Percentiles rank a stretch among this genome's conserved stretches.
These are phyloP conservation scores for Mycalesis mineus DNA, from an alignment of 2,888 invertebrate species.

Conservation along the genomic window DNA sequence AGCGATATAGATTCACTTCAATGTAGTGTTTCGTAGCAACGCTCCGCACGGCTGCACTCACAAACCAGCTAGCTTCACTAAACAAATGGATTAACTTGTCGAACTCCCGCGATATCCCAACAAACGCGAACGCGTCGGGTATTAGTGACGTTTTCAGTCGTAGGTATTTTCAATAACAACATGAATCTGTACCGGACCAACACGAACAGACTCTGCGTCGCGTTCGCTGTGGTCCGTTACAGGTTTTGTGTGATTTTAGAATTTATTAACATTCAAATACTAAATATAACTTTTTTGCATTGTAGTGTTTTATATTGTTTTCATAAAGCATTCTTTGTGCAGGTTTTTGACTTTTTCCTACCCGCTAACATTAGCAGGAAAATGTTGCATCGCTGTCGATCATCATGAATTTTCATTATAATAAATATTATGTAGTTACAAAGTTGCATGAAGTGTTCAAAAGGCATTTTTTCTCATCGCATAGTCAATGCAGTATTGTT, in stretches of 20 bases:
- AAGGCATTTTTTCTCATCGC: constrained; percentile 53
- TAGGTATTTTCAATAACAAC: constrained; percentile 35
- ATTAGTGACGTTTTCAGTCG: constrained; percentile 69
- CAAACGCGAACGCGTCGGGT: constrained; percentile 35
- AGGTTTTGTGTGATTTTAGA: constrained; percentile 46
- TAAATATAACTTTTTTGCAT: constrained; percentile 68
- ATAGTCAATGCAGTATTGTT: constrained; percentile 44
- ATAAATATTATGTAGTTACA: constrained; percentile 38
- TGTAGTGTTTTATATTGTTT: constrained; percentile 68
- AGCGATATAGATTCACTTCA: constrained; percentile 17
- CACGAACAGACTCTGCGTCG: constrained; percentile 7
- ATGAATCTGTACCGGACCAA: constrained; percentile 15
- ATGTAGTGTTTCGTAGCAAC: constrained; percentile 45
- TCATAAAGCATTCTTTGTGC: constrained; percentile 75
- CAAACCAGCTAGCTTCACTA: constrained; percentile 67
- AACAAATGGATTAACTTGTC: constrained; percentile 69
- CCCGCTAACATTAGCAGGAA: constrained; percentile 77
- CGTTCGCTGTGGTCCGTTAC: constrained; percentile 46
- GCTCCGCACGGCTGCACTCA: constrained; percentile 55
- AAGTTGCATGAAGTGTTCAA: constrained; percentile 63
- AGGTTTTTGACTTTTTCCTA: constrained; percentile 75
- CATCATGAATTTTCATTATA: constrained; percentile 49
- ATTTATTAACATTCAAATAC: constrained; percentile 66
- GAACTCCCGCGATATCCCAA: constrained; percentile 36
- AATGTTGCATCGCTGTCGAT: constrained; percentile 75